phyloP scores from a whole-genome alignment of 2,888 invertebrate genomes.

The Lasioglossum morio region DNA sequence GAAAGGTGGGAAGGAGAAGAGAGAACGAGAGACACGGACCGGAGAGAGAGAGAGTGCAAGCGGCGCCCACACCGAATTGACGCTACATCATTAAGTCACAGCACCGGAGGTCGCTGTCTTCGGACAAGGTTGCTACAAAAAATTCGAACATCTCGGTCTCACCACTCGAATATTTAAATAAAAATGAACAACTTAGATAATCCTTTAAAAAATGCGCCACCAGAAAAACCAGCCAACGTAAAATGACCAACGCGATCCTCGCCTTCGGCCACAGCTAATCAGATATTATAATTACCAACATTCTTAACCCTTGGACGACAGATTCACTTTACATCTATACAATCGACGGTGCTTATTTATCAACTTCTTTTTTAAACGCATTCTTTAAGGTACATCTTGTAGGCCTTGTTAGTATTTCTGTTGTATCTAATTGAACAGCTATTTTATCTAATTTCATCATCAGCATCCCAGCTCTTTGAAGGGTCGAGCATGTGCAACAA shows the following conservation, averaged over 20 bases:
- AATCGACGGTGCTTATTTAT: neutral
- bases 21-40: neutral
- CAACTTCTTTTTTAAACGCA: neutral
- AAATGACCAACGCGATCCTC: neutral
- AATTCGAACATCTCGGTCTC: slow-evolving; percentile 31
- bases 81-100: slow-evolving; percentile 66
- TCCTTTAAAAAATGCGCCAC: slow-evolving; percentile 2
- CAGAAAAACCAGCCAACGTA: neutral
- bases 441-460: neutral
- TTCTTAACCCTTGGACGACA: neutral
- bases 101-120: slow-evolving; percentile 65
- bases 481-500: neutral
- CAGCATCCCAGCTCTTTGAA: neutral
- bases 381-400: neutral
- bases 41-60: slow-evolving; percentile 55
- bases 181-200: slow-evolving; percentile 13
- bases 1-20: slow-evolving; percentile 38
- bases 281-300: neutral
- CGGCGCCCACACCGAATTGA: slow-evolving; percentile 78
- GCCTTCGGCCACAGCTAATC: neutral
- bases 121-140: slow-evolving; percentile 59
- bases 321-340: neutral
- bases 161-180: slow-evolving; percentile 14
- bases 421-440: neutral
- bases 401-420: neutral